A percentile compares a stretch with the other conserved stretches of the same genome.
Conservation (phyloP, 2,113 vertebrate species). For the Gasterosteus aculeatus region DNA sequence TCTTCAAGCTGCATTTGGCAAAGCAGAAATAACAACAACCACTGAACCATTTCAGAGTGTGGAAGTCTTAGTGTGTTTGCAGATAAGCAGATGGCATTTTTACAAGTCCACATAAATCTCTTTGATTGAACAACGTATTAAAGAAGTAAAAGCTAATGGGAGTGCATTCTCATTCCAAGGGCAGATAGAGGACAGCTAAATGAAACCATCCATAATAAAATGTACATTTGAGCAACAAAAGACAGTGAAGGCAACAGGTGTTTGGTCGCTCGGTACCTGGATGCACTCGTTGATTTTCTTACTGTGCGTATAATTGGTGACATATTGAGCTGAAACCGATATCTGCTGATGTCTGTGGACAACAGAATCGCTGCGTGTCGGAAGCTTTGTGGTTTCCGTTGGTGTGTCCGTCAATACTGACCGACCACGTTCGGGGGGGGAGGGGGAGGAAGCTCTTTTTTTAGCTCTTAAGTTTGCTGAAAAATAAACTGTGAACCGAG, state of each 20-base stretch:
- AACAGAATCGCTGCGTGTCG: not conserved
- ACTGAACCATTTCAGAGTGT: constrained; percentile 37
- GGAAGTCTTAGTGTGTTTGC: constrained; percentile 52
- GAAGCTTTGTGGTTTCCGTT: not conserved
- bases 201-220: constrained; percentile 8
- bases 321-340: not conserved
- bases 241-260: not conserved
- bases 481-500: not conserved
- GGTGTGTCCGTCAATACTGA: not conserved
- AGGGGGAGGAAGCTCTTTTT: not conserved
- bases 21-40: constrained; percentile 33
- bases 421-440: not conserved
- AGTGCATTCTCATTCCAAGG: constrained; percentile 35
- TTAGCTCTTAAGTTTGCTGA: not conserved
- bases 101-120: constrained; percentile 54
- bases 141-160: constrained; percentile 37
- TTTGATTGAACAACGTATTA: constrained; percentile 44
- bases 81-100: constrained; percentile 68
- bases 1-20: constrained; percentile 46
- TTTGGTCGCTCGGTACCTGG: not conserved
- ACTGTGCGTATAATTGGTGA: not conserved
- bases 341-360: not conserved
- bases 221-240: not conserved
- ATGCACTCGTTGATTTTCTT: not conserved
- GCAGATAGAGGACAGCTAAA: constrained; percentile 35